These are phyloP conservation scores for Agrochola circellaris DNA, from an alignment of 2,888 invertebrate genomes.

Conservation along the genomic window DNA sequence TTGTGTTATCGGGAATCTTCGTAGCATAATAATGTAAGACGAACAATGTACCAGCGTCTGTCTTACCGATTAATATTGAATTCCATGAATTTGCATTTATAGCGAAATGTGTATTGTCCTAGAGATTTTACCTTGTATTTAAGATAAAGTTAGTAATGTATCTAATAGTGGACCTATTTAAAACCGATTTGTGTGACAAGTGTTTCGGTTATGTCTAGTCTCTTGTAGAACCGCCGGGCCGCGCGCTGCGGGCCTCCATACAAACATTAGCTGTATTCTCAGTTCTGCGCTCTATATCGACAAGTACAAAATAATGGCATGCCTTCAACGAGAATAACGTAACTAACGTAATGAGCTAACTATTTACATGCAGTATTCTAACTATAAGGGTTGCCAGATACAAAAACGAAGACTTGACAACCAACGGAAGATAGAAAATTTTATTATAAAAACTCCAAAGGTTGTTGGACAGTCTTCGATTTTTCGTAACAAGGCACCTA, in stretches of 20 bases:
- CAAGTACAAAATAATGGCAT: constrained; percentile 88
- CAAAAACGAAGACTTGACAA: constrained; percentile 21
- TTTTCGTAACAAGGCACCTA: constrained; percentile 33
- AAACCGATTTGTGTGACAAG: constrained; percentile 83
- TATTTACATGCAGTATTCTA: constrained; percentile 64
- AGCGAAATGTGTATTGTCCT: constrained; percentile 90
- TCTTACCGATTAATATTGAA: constrained; percentile 88
- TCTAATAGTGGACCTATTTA: constrained; percentile 78
- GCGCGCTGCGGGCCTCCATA: constrained; percentile 76
- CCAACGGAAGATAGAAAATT: neutral
- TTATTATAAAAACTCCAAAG: neutral
- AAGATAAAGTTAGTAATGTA: constrained; percentile 85
- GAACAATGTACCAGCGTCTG: constrained; percentile 70
- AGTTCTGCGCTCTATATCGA: constrained; percentile 82
- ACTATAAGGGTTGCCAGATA: constrained; percentile 36
- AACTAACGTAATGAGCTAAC: constrained; percentile 70
- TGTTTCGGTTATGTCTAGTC: constrained; percentile 86
- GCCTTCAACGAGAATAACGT: constrained; percentile 81
- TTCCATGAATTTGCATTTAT: constrained; percentile 91
- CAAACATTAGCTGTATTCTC: constrained; percentile 79
- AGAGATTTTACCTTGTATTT: constrained; percentile 90
- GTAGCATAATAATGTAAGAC: constrained; percentile 89
- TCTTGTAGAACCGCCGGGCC: constrained; percentile 77
- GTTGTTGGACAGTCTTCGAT: constrained; percentile 3
- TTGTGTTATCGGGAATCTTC: constrained; percentile 81